These are phyloP conservation scores for Scrobipalpa atriplicella DNA, from an alignment of 2,888 invertebrate species.

Conservation along the genomic window DNA sequence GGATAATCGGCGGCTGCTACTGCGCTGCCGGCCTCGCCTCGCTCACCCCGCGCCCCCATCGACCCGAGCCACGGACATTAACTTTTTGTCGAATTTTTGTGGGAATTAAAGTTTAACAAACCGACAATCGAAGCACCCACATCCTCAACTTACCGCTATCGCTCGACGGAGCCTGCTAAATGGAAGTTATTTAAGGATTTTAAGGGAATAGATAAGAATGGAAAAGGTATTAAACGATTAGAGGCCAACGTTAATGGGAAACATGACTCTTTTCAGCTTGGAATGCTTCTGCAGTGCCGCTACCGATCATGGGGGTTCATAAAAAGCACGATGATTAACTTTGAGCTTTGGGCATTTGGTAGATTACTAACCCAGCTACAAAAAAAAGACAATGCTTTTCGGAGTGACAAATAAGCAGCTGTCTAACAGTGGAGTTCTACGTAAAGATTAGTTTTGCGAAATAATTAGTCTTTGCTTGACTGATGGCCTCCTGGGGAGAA, in stretches of 20 bases:
- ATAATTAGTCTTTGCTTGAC: constrained; percentile 28
- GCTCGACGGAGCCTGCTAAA: constrained; percentile 51
- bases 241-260: constrained; percentile 32
- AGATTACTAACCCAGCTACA: not conserved
- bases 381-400: not conserved
- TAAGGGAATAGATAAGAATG: constrained; percentile 56
- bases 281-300: constrained; percentile 19
- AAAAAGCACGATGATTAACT: not conserved
- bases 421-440: constrained; percentile 9
- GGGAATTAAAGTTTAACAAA: constrained; percentile 64
- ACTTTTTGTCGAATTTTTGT: constrained; percentile 67
- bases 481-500: constrained; percentile 23
- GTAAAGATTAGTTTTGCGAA: constrained; percentile 18
- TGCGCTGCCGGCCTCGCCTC: constrained; percentile 52
- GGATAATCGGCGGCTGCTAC: constrained; percentile 78
- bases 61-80: constrained; percentile 57
- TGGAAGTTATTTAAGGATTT: constrained; percentile 65
- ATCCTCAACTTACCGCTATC: constrained; percentile 43
- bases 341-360: not conserved
- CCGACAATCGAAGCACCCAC: constrained; percentile 54
- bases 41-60: constrained; percentile 37
- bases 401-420: constrained; percentile 8
- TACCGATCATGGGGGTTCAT: not conserved
- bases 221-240: constrained; percentile 37
- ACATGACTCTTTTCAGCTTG: constrained; percentile 26